A percentile compares a stretch with the other conserved stretches of the same genome.
Evolutionary conservation across 2,797 vertebrate species (phyloP).

Genomic region (Ptychobarbus kaznakovi): DNA sequence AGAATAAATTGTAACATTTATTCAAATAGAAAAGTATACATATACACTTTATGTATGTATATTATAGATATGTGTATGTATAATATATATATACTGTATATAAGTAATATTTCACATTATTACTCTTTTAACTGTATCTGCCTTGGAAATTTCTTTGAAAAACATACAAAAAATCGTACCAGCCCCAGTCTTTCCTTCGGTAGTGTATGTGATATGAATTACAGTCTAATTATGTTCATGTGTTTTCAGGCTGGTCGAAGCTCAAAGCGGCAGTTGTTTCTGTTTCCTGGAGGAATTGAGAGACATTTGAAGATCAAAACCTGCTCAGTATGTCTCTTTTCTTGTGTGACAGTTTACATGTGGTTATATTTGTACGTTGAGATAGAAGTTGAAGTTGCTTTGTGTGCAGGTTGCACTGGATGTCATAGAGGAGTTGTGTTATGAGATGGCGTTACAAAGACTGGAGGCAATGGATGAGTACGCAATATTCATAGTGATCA

Average conservation of each 20-base stretch:
- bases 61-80: too few relatives aligned
- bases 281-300: slow-evolving; percentile 93
- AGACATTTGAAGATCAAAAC: slow-evolving; percentile 97
- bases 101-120: too few relatives aligned
- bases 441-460: slow-evolving; percentile 90
- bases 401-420: slow-evolving; percentile 87
- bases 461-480: slow-evolving; percentile 89
- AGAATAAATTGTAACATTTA: neutral
- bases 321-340: slow-evolving; percentile 84
- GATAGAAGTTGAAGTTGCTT: neutral
- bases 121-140: neutral
- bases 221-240: neutral
- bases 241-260: slow-evolving; percentile 88
- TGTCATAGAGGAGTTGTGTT: slow-evolving; percentile 92
- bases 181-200: neutral
- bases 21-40: neutral
- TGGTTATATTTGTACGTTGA: neutral
- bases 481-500: slow-evolving; percentile 89
- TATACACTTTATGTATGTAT: too few relatives aligned
- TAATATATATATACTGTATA: too few relatives aligned
- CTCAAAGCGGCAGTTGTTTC: slow-evolving; percentile 94
- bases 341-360: neutral
- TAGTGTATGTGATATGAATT: neutral
- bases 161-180: neutral
- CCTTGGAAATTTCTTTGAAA: too few relatives aligned